Percentiles rank a stretch among this genome's conserved stretches.
phyloP scores from a whole-genome alignment of 2,797 vertebrate genomes.

The Pogoniulus pusillus region DNA sequence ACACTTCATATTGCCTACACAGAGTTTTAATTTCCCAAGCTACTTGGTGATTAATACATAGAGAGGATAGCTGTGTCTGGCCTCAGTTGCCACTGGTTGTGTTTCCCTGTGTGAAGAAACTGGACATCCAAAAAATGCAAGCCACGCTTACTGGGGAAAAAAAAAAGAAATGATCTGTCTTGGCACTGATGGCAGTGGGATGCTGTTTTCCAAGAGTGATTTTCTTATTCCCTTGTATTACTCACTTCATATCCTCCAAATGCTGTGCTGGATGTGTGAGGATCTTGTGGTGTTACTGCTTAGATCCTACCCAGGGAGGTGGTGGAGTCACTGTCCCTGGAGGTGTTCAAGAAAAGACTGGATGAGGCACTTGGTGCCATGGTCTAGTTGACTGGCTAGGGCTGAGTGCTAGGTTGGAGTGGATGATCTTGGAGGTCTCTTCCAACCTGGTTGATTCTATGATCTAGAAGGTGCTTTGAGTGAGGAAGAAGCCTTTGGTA shows the following conservation, averaged over 20 bases:
- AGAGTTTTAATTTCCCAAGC: neutral
- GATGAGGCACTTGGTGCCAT: too few relatives aligned
- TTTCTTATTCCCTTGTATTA: neutral
- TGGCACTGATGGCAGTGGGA: neutral
- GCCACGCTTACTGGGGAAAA: neutral
- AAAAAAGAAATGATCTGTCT: neutral
- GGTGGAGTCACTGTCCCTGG: too few relatives aligned
- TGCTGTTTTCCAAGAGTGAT: too few relatives aligned
- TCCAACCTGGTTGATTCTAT: too few relatives aligned
- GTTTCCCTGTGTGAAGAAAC: neutral
- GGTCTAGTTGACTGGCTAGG: too few relatives aligned
- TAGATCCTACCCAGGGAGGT: too few relatives aligned
- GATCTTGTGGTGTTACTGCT: neutral
- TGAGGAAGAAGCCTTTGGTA: neutral
- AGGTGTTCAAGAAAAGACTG: too few relatives aligned
- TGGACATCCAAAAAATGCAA: neutral
- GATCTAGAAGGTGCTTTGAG: neutral
- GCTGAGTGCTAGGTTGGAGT: too few relatives aligned
- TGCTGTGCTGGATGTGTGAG: neutral
- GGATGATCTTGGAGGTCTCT: too few relatives aligned
- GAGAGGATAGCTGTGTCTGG: neutral
- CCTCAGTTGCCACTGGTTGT: neutral
- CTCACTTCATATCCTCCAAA: neutral
- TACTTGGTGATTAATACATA: rapidly evolving
- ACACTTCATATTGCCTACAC: neutral